Evolutionary conservation across 2,113 vertebrate species (phyloP), one percentile per base, ranked within the genome.

Genomic region (Aldabrachelys gigantea): DNA sequence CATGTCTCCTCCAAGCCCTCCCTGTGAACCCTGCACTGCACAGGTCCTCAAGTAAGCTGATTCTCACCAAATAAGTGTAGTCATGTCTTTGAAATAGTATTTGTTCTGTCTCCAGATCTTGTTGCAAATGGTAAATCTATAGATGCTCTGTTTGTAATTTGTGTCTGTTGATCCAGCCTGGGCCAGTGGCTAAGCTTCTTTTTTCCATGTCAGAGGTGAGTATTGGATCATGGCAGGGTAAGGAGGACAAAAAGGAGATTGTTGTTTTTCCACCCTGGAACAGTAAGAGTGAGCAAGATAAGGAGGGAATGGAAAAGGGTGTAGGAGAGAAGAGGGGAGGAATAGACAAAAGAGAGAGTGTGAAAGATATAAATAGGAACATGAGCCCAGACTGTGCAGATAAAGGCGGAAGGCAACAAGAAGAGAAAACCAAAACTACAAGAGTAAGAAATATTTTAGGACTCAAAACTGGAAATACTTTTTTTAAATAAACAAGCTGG

Each of bases 201-300:
- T n/a, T 69, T 69, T n/a, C 35, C 10, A 7, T 69, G 16, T 14
- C 14, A 1, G 38, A 14, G 1, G 0, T 1, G n/a, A 75, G 31
- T 81, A 22, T 22, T 54, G 50, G 50, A 22, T 14, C 35, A 35
- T 52, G 35, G 4, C 50, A 53, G 50, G 31, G 7, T 21, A 81
- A 81, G 50, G 25, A 47, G 7, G 50, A 53, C 35, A 38, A 53
- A 81, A 81, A n/a, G 29, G 17, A 81, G 31, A 12, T 50, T 53
- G 35, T 53, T 44, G 47, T 47, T 47, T 47, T 47, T 47, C 47
- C 47, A 47, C 47, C 47, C 47, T 47, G 47, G 47, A 47, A 53
- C 35, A 2, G 50, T 21, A 53, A 35, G 50, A 80, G 14, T 50
- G 49, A 44, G 47, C 13, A 5, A 27, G 75, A 6, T 19, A n/a